These are phyloP conservation scores for Scyliorhinus canicula DNA, from an alignment of 2,797 vertebrate genomes.

Conservation along the genomic window DNA sequence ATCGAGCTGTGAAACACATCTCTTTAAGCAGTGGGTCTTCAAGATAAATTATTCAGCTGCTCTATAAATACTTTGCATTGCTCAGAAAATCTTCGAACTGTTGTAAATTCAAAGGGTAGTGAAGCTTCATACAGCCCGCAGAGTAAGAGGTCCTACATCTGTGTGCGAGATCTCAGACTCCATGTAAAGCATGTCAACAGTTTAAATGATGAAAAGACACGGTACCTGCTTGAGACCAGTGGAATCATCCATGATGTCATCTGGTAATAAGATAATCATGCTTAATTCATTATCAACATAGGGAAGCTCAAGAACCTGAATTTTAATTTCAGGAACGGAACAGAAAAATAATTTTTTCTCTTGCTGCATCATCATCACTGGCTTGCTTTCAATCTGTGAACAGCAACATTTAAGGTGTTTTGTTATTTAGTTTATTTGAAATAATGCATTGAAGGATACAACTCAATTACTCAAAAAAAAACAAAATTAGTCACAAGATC, in stretches of 20 bases:
- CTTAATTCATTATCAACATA: constrained; percentile 12
- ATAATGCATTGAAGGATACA: neutral
- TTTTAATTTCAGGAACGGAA: neutral
- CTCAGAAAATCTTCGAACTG: neutral
- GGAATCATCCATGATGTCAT: constrained; percentile 22
- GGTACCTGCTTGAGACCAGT: constrained; percentile 38
- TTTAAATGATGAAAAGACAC: neutral
- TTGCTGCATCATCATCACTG: constrained; percentile 34
- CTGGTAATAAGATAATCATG: constrained; percentile 38
- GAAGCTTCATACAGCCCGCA: neutral
- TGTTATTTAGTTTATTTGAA: neutral
- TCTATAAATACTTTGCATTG: neutral
- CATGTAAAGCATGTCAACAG: neutral
- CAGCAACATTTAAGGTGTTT: neutral
- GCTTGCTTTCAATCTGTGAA: neutral
- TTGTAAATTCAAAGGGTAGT: neutral
- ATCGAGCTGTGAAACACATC: neutral
- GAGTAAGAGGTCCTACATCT: neutral
- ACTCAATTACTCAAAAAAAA: too few species aligned
- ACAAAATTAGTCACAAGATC: neutral
- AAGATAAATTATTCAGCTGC: neutral
- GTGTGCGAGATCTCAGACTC: neutral
- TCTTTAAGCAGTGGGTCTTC: neutral
- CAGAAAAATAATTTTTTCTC: neutral
- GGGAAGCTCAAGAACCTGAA: constrained; percentile 33